Evolutionary conservation across 2,113 vertebrate genomes (phyloP).

Genomic region (Sminthopsis crassicaudata): DNA sequence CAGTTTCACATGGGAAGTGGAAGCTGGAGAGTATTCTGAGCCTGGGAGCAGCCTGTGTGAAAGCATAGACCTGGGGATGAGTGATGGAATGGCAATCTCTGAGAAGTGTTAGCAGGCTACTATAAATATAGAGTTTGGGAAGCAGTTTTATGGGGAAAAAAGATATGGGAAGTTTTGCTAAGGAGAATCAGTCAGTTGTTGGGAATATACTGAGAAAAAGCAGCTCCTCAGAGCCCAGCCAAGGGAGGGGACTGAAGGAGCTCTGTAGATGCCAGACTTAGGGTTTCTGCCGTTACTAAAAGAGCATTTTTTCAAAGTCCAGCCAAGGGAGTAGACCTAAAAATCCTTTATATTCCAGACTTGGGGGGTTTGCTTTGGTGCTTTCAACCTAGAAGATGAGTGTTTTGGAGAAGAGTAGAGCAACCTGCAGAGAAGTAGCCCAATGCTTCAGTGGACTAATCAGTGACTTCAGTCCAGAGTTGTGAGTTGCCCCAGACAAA

Average conservation of each 20-base stretch:
- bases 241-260: not conserved
- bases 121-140: not conserved
- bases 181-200: not conserved
- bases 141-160: not conserved
- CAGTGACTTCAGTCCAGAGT: not conserved
- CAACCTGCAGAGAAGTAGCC: not conserved
- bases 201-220: not conserved
- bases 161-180: not conserved
- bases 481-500: not conserved
- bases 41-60: not conserved
- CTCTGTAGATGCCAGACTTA: not conserved
- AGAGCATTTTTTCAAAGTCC: not conserved
- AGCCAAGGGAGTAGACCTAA: not conserved
- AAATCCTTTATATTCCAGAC: not conserved
- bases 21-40: not conserved
- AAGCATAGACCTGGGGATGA: not conserved
- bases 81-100: not conserved
- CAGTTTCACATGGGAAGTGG: not conserved
- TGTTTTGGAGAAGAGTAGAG: not conserved
- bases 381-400: not conserved
- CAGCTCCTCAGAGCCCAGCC: not conserved
- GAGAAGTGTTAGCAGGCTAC: not conserved
- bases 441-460: no score
- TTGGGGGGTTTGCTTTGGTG: not conserved
- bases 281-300: not conserved